Base-by-base conservation (phyloP, 2,888 invertebrate species). In the Cosmorhoe ocellata region DNA sequence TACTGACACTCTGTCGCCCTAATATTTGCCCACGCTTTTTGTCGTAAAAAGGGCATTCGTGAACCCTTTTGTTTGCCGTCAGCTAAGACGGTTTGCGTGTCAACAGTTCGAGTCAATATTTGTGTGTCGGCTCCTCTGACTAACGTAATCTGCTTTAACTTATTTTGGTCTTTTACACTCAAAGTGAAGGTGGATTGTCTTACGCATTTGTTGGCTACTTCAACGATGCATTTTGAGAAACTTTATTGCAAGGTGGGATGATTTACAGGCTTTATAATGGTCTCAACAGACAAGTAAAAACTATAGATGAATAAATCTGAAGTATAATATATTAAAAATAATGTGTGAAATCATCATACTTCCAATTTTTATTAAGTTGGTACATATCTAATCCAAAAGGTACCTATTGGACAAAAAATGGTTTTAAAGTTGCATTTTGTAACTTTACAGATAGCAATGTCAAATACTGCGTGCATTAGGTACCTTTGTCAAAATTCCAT, bases 31-130 rank as follows among this genome's bases (percentile, higher is more conserved):
- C 60, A 79, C 71, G 79, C 84, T 85, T 87, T 87, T 87, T 88
- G 82, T 85, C 69, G 81, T 84, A 87, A 88, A 88, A 88, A 87
- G 87, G 86, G 84, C 89, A 89, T 88, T 89, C 87, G 84, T 81
- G 85, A 84, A 83, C 89, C 90, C 88, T 88, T 87, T 76, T 89
- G 83, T 89, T 86, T 81, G 76, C 82, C 63, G 74, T 72, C 76
- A 67, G 76, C 80, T 88, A 86, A 90, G 89, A 81, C 87, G 84
- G 88, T 89, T 89, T 87, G 79, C 86, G 76, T 84, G 90, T 89
- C 84, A 84, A 88, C 84, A 86, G 71, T 63, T 64, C 58, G 62
- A 42, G 69, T 76, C 84, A 90, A 90, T 88, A 87, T 90, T 89
- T 76, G 68, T 69, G 69, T 74, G 71, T 71, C 76, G 78, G 90